Base-by-base conservation (phyloP, 1,140 invertebrate species). In the Lanistes nyassanus region DNA sequence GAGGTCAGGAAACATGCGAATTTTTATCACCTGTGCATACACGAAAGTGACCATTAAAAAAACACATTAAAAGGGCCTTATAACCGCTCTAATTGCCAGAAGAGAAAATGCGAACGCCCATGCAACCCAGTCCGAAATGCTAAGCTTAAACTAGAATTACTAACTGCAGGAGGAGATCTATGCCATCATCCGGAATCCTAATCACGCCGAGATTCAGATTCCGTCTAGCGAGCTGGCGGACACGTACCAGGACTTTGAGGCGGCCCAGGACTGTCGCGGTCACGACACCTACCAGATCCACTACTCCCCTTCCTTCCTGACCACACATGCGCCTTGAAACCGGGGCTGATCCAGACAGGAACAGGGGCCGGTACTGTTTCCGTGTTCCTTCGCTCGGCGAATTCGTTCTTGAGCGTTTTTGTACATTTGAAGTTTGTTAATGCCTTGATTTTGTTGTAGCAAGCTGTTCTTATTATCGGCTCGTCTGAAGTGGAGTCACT, bases 171-270 rank as follows among this genome's bases (percentile, higher is more conserved):
- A 69, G 47, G 67, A 69, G 47, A 69, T 69, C 42, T 69, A 31
- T 47, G 47, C 67, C 47, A 26, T 55, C 21, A 69, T 69, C 67
- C 11, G 31, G 1, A 51, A 69, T 31, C 67, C 67, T 5, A 55
- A 53, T 26, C 67, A 69, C 67, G 11, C 2, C 6, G 39, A 69
- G 47, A 42, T 26, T n/a, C n/a, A 37, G 23, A 26, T 69, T 11
- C 67, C n/a, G 2, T 31, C 67, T 9, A 29, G 16, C 1, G 67
- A 69, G 13, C 67, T 69, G 67, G 67, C 67, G 29, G 19, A 31
- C n/a, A 51, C 47, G 2, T 69, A 69, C 67, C 42, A 55, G n/a
- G 37, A 69, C 67, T 69, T 69, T 55, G 67, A 69, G 42, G 67
- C 39, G 19, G 67, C 67, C 47, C 37, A 31, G 42, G 67, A 69